Base-by-base conservation (phyloP, 2,888 invertebrate genomes). In the Dryobotodes eremita region DNA sequence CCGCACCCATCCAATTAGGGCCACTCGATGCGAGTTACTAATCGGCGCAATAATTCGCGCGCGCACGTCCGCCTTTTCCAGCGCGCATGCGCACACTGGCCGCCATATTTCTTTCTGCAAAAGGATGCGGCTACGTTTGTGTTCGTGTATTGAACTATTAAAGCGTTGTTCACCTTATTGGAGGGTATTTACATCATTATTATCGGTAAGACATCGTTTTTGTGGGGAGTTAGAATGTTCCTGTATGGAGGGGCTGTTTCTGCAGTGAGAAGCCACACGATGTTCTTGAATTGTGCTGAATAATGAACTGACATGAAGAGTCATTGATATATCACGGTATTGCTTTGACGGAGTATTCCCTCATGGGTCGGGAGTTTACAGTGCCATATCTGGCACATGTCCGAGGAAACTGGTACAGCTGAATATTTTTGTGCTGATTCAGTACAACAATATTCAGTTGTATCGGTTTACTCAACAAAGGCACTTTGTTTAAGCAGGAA, bases 21-120 rank as follows among this genome's bases (percentile, higher is more conserved):
- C 80, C 84, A 78, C 79, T 75, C 75, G 85, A 74, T 86, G 88
- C 89, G 87, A 87, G 82, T 86, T 86, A 89, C 88, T 90, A 92
- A 92, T 91, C 90, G 86, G 80, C 76, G 80, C 86, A 86, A 91
- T 92, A 90, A 90, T 85, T 91, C 80, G 84, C 83, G 80, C 83
- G 85, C 84, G 81, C 86, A 84, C 91, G 92, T 92, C 92, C 90
- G 86, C 86, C 82, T 89, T 80, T 80, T 68, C 61, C 89, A 75
- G 86, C 82, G 87, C 85, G 86, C 87, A 70, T 71, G 82, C 82
- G 68, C 78, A 71, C 79, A 87, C 90, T 91, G 90, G 77, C 84
- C 81, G 90, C 89, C 88, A 92, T 93, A 91, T 91, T 91, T 93
- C 91, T 90, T 89, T 84, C 92, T 90, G 62, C 89, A 91, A 92